Percentiles rank a stretch among this genome's conserved stretches.
Evolutionary conservation across 2,113 vertebrate species (phyloP).

Genomic region (Eolophus roseicapilla): DNA sequence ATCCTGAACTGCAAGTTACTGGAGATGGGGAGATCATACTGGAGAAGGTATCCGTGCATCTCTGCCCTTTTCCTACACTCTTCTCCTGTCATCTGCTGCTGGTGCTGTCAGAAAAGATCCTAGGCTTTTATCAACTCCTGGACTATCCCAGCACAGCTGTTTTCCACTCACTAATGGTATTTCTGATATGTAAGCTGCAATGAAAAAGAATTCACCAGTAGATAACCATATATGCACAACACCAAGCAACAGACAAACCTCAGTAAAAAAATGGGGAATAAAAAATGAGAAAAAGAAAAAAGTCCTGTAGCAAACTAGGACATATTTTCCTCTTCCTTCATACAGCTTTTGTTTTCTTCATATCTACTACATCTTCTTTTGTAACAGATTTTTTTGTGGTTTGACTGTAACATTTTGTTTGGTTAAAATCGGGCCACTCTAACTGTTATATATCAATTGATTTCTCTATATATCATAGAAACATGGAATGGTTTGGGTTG

Average conservation of each 20-base stretch:
- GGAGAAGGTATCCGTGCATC: neutral
- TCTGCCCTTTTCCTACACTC: neutral
- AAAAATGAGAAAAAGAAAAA: neutral
- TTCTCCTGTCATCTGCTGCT: neutral
- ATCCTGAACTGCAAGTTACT: neutral
- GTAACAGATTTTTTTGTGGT: neutral
- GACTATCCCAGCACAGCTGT: neutral
- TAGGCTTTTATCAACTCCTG: neutral
- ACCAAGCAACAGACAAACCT: neutral
- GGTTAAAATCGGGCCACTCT: neutral
- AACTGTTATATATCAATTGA: neutral
- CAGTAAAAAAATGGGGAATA: neutral
- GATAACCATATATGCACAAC: neutral
- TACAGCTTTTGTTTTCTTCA: neutral
- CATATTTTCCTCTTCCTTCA: neutral
- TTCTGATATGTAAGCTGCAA: neutral
- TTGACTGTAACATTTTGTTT: neutral
- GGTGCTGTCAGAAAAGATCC: neutral
- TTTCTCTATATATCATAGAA: neutral
- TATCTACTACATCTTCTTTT: neutral
- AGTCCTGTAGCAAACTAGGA: neutral
- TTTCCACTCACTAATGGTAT: neutral
- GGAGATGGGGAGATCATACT: neutral
- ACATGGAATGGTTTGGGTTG: neutral
- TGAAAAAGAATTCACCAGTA: neutral